Percentiles rank a stretch among this genome's conserved stretches.
Evolutionary conservation across 1,140 invertebrate species (phyloP).

Genomic region (Drosophila athabasca): DNA sequence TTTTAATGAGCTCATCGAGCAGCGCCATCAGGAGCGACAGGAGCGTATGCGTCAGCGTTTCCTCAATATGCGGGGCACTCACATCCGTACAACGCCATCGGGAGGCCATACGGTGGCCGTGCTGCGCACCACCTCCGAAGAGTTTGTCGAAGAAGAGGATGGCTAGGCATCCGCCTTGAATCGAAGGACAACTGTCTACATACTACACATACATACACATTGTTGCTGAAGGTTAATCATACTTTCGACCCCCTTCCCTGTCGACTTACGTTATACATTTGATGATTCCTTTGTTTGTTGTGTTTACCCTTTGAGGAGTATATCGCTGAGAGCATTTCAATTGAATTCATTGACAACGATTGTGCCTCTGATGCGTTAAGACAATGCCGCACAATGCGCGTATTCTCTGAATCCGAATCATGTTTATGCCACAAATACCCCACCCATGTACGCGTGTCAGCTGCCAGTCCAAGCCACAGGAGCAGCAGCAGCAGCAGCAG

Average conservation of each 20-base stretch:
- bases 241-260: neutral
- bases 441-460: conserved; percentile 23
- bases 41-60: conserved; percentile 64
- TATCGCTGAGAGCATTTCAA: conserved; percentile 8
- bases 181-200: no score
- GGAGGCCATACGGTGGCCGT: conserved; percentile 55
- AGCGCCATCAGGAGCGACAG: conserved; percentile 48
- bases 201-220: no score
- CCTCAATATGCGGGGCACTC: conserved; percentile 43
- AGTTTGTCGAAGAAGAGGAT: conserved; percentile 3
- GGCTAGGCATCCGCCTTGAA: no score
- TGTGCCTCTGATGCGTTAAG: conserved; percentile 62
- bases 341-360: conserved; percentile 51
- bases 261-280: neutral
- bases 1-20: conserved; percentile 62
- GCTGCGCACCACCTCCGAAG: conserved; percentile 45
- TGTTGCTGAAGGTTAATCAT: no score
- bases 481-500: conserved; percentile 13
- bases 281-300: conserved; percentile 4
- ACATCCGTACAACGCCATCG: conserved; percentile 5
- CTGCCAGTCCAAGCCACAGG: conserved; percentile 14
- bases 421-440: conserved; percentile 53
- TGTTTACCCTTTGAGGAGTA: conserved; percentile 22
- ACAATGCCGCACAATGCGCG: conserved; percentile 49
- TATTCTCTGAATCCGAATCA: conserved; percentile 59